Evolutionary conservation across 30 jellyfish, hydroid and myxozoan genomes (phyloP), one percentile per base, ranked within the genome.

Genomic region (Phacellophora camtschatica): DNA sequence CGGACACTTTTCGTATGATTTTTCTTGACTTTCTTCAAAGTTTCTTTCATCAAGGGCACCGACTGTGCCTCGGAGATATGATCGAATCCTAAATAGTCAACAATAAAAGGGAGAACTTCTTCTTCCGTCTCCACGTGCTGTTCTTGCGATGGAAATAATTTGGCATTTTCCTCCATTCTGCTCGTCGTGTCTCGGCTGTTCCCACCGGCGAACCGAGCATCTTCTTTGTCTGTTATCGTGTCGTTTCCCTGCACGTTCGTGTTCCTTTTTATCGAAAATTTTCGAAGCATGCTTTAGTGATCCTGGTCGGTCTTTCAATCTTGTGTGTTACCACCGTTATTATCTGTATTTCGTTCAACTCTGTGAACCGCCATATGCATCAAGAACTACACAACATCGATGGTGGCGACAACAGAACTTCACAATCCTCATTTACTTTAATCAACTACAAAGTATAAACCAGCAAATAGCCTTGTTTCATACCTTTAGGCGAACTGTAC

Each of bases 11-110:
- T 87, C 37, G 92, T 49, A 74, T 94, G 99, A 45, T 86, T 90
- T 54, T 94, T 94, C 62, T 94, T 94, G 27, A 94, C 77, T 75
- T 95, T 65, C 77, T 94, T 94, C 85, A 94, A 67, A 1, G 99
- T 94, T 70, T 94, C 99, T 84, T 88, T 85, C 83, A 94, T 63
- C 4, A 94, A 50, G 3, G 99, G 97, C 18, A 85, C 68, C 55
- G 99, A 94, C 87, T 94, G 96, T 22, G 96, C 99, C 57, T 94
- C 99, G 30, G 99, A 94, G 32, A 94, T 86, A 35, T 94, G 96
- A 68, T 94, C 99, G 11, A 89, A 94, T 35, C 99, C 99, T 19
- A 94, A 67, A 70, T 94, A 94, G 76, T 94, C 99, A 50, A 94
- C 95, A 57, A 80, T 94, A 77, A 94, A 94, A 4, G 99, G 94